These are phyloP conservation scores for Gadopsis bispinosus DNA, from an alignment of 2,797 vertebrate species.

Conservation along the genomic window DNA sequence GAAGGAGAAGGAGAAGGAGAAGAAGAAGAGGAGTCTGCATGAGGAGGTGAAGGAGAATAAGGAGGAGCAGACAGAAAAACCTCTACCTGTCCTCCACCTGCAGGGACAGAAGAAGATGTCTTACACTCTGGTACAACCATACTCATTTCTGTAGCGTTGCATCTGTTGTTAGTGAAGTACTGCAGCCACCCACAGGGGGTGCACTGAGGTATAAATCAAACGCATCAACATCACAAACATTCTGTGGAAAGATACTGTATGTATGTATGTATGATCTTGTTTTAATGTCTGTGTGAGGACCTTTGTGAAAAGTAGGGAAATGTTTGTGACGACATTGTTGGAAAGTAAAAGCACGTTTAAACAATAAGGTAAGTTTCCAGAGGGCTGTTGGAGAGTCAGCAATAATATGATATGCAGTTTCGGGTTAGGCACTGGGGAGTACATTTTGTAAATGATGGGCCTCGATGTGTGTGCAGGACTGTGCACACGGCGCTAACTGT, in stretches of 20 bases:
- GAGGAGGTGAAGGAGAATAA: neutral
- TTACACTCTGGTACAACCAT: slow-evolving; percentile 68
- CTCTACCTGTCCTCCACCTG: slow-evolving; percentile 68
- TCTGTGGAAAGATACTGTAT: too few species aligned
- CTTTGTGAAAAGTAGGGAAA: neutral
- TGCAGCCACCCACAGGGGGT: neutral
- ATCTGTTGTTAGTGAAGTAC: neutral
- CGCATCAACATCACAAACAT: too few species aligned
- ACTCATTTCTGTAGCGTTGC: neutral
- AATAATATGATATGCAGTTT: neutral
- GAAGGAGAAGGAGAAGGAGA: slow-evolving; percentile 11
- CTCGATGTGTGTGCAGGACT: slow-evolving; percentile 81
- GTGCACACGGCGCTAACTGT: slow-evolving; percentile 84
- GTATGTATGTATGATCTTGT: neutral
- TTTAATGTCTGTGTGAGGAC: neutral
- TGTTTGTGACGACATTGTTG: neutral
- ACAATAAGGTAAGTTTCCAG: neutral
- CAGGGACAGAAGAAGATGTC: slow-evolving; percentile 39
- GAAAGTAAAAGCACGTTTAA: neutral
- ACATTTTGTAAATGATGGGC: neutral
- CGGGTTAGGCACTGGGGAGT: neutral
- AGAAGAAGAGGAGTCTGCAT: slow-evolving; percentile 70
- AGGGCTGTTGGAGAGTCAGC: neutral
- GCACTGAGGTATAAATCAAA: neutral
- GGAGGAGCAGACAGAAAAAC: slow-evolving; percentile 19